Conservation (phyloP, 2,797 vertebrate genomes). For the Micropoecilia bifurca region DNA sequence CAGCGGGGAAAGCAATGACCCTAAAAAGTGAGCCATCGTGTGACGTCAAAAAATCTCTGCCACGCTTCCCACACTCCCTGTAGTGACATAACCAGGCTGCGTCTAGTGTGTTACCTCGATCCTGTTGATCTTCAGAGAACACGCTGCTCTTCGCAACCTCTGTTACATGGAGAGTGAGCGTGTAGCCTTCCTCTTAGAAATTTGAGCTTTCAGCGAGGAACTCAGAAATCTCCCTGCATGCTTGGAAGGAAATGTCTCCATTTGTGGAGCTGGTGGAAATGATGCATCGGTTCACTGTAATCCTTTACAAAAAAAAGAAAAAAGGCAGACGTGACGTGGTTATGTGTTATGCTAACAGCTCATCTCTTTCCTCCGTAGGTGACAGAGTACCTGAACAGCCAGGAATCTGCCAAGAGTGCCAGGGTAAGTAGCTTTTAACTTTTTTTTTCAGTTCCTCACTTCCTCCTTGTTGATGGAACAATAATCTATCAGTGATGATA, state of each 20-base stretch:
- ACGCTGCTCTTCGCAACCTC: slow-evolving; percentile 18
- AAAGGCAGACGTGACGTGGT: slow-evolving; percentile 39
- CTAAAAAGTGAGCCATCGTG: slow-evolving; percentile 16
- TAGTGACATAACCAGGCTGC: slow-evolving; percentile 32
- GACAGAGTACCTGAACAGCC: slow-evolving; percentile 92
- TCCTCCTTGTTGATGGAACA: slow-evolving; percentile 46
- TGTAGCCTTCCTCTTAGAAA: slow-evolving; percentile 21
- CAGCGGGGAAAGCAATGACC: slow-evolving; percentile 34
- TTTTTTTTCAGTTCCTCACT: slow-evolving; percentile 5
- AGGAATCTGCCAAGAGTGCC: slow-evolving; percentile 94
- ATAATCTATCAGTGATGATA: slow-evolving; percentile 42
- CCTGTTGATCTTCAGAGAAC: slow-evolving; percentile 48
- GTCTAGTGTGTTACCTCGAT: slow-evolving; percentile 26
- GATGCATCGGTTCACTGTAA: slow-evolving; percentile 50
- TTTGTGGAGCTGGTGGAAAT: slow-evolving; percentile 42
- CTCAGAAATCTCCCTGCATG: slow-evolving; percentile 26
- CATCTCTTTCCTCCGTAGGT: slow-evolving; percentile 79
- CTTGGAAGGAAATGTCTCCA: slow-evolving; percentile 28
- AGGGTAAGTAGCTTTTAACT: slow-evolving; percentile 82
- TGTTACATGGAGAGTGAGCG: slow-evolving; percentile 12
- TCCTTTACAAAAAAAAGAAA: slow-evolving; percentile 19
- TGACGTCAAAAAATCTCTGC: background rate
- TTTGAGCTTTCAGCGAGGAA: slow-evolving; percentile 21
- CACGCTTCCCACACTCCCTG: slow-evolving; percentile 20
- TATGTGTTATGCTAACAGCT: slow-evolving; percentile 49